phyloP scores from a whole-genome alignment of 2,888 invertebrate genomes.

The Eupeodes latifasciatus region DNA sequence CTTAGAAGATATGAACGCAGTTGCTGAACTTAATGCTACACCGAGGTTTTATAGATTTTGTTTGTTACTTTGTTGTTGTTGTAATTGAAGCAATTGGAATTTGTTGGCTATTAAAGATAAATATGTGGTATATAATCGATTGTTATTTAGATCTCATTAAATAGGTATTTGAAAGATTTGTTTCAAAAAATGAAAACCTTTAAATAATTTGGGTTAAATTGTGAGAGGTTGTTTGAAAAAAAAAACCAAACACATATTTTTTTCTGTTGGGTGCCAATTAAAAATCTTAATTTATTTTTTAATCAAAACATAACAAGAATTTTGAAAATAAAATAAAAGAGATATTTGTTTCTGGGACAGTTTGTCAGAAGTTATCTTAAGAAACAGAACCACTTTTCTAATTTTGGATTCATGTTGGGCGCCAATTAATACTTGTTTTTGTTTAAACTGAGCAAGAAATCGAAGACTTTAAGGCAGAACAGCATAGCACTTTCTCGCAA shows the following conservation, averaged over 20 bases:
- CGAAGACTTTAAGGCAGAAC: no score
- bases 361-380: no score
- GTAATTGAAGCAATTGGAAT: slow-evolving; percentile 5
- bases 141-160: slow-evolving; percentile 28
- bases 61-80: not conserved
- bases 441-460: no score
- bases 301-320: no score
- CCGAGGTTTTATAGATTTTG: slow-evolving; percentile 2
- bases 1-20: slow-evolving; percentile 10
- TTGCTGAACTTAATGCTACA: slow-evolving; percentile 57
- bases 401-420: not conserved
- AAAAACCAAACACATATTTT: not conserved
- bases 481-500: no score
- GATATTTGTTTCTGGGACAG: no score
- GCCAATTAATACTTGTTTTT: not conserved
- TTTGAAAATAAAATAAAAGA: no score
- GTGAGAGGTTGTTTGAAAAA: not conserved
- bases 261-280: not conserved
- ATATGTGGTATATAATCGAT: not conserved
- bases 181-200: not conserved
- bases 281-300: not conserved
- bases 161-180: slow-evolving; percentile 7
- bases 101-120: slow-evolving; percentile 5
- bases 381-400: no score
- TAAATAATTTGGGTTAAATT: not conserved